A percentile compares a stretch with the other conserved stretches of the same genome.
phyloP scores from a whole-genome alignment of 2,797 vertebrate species.

The Ambastaia sidthimunki region DNA sequence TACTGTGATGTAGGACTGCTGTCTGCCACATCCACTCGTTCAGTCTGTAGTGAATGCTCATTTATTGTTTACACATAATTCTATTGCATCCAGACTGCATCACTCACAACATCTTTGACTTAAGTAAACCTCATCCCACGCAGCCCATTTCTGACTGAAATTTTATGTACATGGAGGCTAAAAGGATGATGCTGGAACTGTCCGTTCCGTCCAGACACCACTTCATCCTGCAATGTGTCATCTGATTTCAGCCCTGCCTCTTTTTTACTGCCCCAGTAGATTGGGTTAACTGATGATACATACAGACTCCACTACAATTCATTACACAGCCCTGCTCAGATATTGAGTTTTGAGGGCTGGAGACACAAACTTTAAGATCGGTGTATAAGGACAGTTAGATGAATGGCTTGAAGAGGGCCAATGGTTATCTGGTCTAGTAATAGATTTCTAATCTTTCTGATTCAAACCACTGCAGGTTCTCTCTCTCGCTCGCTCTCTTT shows the following conservation, averaged over 20 bases:
- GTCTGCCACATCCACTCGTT: background rate
- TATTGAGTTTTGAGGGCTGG: slow-evolving; percentile 53
- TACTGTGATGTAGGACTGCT: background rate
- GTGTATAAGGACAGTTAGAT: slow-evolving; percentile 42
- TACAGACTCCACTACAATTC: slow-evolving; percentile 55
- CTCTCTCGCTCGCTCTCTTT: background rate
- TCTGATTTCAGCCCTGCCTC: no score
- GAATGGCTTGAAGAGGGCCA: slow-evolving; percentile 45
- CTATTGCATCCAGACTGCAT: slow-evolving; percentile 13
- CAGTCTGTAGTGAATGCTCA: background rate
- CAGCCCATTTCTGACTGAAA: slow-evolving; percentile 10
- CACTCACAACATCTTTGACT: slow-evolving; percentile 4
- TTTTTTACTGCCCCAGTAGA: slow-evolving; percentile 26
- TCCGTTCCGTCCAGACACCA: slow-evolving; percentile 17
- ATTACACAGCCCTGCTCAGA: slow-evolving; percentile 58
- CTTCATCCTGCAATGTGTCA: slow-evolving; percentile 35
- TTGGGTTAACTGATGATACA: no score
- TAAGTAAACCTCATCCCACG: slow-evolving; percentile 1
- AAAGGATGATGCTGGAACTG: slow-evolving; percentile 17
- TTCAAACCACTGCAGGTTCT: slow-evolving; percentile 25
- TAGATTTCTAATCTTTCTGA: slow-evolving; percentile 57
- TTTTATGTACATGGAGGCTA: background rate
- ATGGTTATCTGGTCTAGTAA: slow-evolving; percentile 53
- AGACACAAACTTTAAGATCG: slow-evolving; percentile 51
- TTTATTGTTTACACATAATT: slow-evolving; percentile 18